These are phyloP conservation scores for Epinephelus awoara DNA, from an alignment of 2,797 vertebrate species.

Conservation along the genomic window DNA sequence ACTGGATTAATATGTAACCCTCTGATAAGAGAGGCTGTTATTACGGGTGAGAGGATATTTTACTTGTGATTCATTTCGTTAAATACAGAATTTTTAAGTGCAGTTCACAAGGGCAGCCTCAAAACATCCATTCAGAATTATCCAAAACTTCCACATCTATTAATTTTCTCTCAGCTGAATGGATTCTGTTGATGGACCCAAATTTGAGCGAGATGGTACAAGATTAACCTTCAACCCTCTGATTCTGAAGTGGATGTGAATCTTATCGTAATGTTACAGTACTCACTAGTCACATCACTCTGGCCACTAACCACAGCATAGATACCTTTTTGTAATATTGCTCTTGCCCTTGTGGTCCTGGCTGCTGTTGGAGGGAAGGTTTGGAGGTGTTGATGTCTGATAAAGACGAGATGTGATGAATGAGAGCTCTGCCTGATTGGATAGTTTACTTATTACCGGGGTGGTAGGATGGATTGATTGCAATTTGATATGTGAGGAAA, in stretches of 20 bases:
- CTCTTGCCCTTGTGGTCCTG: conserved; percentile 4
- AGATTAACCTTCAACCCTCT: not conserved
- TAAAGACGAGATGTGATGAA: conserved; percentile 44
- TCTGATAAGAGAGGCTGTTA: not conserved
- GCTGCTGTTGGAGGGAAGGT: conserved; percentile 25
- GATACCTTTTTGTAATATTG: conserved; percentile 9
- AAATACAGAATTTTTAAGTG: not conserved
- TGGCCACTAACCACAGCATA: not conserved
- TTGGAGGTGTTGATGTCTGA: conserved; percentile 15
- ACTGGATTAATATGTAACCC: not conserved
- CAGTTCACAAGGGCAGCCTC: not conserved
- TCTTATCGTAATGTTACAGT: conserved; percentile 4
- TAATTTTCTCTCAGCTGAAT: not conserved
- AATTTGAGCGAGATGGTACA: not conserved
- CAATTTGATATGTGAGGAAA: conserved; percentile 31
- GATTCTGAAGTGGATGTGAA: conserved; percentile 4
- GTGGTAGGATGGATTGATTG: conserved; percentile 47
- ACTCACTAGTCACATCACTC: conserved; percentile 3
- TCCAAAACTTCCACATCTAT: not conserved
- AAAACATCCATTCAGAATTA: not conserved
- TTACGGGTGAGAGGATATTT: conserved; percentile 13
- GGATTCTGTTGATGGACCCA: not conserved
- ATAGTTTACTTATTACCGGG: conserved; percentile 37
- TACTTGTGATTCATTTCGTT: not conserved
- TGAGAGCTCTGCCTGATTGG: conserved; percentile 42